phyloP scores from a whole-genome alignment of 2,797 vertebrate genomes.

The Lagodon rhomboides region DNA sequence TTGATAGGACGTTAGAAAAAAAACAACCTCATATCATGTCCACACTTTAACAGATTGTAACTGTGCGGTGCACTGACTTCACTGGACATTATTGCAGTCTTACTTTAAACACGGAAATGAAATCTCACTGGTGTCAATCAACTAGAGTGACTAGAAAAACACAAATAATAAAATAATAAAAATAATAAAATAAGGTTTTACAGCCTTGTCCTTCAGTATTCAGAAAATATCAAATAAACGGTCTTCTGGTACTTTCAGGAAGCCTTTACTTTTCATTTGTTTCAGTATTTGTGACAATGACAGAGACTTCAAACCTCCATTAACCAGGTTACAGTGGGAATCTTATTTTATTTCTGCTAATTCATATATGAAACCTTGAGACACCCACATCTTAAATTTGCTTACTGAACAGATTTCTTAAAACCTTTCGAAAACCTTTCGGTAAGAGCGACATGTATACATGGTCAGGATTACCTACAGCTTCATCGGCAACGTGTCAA shows the following conservation, averaged over 20 bases:
- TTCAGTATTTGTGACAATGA: not conserved
- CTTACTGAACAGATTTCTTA: not conserved
- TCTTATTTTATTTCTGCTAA: not conserved
- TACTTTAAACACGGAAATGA: not conserved
- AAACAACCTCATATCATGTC: slow-evolving; percentile 1
- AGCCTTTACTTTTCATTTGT: not conserved
- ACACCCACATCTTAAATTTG: not conserved
- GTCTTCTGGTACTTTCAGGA: not conserved
- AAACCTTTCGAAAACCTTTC: not conserved
- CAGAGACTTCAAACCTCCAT: not conserved
- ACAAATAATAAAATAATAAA: too few relatives aligned
- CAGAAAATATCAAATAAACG: not conserved
- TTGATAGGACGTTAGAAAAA: slow-evolving; percentile 14
- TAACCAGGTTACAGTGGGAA: too few relatives aligned
- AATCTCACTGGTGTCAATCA: not conserved
- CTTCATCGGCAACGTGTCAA: too few relatives aligned
- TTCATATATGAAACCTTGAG: not conserved
- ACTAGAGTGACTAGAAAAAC: not conserved
- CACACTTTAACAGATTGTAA: slow-evolving; percentile 18
- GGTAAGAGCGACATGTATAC: not conserved
- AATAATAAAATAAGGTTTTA: not conserved
- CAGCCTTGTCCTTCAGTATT: not conserved
- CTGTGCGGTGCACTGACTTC: not conserved
- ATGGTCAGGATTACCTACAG: too few relatives aligned
- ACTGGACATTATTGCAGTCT: slow-evolving; percentile 1